These are phyloP conservation scores for Dryocosmus kuriphilus DNA, from an alignment of 2,888 invertebrate genomes.

Conservation along the genomic window DNA sequence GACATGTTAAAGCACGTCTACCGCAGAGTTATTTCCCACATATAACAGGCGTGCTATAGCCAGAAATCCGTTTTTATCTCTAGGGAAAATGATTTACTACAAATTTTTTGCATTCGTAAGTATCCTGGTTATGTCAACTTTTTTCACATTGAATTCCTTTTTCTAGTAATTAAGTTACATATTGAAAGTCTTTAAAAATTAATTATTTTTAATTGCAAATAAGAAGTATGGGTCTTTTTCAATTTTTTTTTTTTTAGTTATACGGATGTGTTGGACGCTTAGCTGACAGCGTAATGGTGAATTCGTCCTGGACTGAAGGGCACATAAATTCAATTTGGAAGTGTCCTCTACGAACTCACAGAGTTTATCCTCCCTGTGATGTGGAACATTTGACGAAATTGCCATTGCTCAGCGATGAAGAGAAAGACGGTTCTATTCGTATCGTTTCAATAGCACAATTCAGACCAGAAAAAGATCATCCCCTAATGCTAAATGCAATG, in stretches of 20 bases:
- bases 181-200: too few species aligned
- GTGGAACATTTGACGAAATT: conserved; percentile 83
- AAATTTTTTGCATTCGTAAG: conserved; percentile 89
- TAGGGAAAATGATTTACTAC: conserved; percentile 93
- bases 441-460: conserved; percentile 97
- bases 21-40: conserved; percentile 85
- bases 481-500: conserved; percentile 91
- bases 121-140: conserved; percentile 45
- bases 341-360: conserved; percentile 83
- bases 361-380: conserved; percentile 98
- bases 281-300: conserved; percentile 94
- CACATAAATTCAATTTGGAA: conserved; percentile 92
- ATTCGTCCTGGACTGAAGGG: conserved; percentile 97
- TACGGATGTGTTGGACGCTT: conserved; percentile 91
- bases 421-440: conserved; percentile 79
- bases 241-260: conserved; percentile 78
- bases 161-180: too few species aligned
- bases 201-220: too few species aligned
- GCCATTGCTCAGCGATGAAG: conserved; percentile 77
- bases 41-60: conserved; percentile 91
- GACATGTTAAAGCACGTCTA: conserved; percentile 94
- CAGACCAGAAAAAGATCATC: conserved; percentile 98
- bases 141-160: too few species aligned
- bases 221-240: background rate
- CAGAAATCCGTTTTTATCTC: conserved; percentile 88